Conservation (phyloP, 2,113 vertebrate species). For the Semnornis frantzii region DNA sequence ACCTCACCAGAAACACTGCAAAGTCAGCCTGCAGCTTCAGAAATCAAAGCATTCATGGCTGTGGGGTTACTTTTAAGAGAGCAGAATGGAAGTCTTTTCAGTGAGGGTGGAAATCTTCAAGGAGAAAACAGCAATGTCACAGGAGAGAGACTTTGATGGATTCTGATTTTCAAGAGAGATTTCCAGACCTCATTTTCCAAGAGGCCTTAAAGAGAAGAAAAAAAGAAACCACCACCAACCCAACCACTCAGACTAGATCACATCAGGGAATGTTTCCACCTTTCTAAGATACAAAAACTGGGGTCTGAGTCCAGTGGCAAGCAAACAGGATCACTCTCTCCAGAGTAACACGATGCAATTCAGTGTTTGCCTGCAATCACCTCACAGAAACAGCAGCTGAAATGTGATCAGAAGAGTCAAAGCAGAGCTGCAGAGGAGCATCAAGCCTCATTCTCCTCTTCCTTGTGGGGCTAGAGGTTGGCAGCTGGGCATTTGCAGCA, state of each 20-base stretch:
- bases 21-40: not conserved
- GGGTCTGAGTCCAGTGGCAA: not conserved
- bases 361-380: not conserved
- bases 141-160: not conserved
- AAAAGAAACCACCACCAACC: no score
- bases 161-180: conserved; percentile 31
- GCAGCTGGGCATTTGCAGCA: not conserved
- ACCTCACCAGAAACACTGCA: not conserved
- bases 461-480: not conserved
- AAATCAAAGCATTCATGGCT: not conserved
- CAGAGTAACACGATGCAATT: not conserved
- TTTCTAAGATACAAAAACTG: not conserved
- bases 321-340: not conserved
- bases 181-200: conserved; percentile 8
- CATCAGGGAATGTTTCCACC: not conserved
- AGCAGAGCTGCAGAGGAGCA: not conserved
- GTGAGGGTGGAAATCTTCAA: not conserved
- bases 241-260: not conserved
- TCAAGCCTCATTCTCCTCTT: not conserved
- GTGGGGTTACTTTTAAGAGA: not conserved
- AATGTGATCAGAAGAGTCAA: conserved; percentile 31
- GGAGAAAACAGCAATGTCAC: not conserved
- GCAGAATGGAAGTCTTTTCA: not conserved
- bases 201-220: not conserved
- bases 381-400: not conserved